phyloP scores from a whole-genome alignment of 2,797 vertebrate genomes.

The Enteromius trimaculatus region DNA sequence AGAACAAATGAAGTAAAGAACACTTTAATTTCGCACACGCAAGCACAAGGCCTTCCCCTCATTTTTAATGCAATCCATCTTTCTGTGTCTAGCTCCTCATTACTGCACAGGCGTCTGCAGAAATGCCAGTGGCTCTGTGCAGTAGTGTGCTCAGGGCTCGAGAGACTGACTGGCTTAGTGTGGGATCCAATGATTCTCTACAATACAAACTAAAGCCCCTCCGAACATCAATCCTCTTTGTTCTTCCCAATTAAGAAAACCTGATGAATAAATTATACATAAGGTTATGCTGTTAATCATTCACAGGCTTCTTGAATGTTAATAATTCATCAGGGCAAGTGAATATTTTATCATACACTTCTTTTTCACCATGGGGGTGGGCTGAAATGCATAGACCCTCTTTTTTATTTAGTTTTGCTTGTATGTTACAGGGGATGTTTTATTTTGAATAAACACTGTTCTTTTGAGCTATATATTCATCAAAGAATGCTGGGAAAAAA shows the following conservation, averaged over 20 bases:
- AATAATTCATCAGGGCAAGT: slow-evolving; percentile 56
- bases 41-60: background rate
- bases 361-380: slow-evolving; percentile 20
- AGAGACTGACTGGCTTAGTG: slow-evolving; percentile 15
- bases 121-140: slow-evolving; percentile 3
- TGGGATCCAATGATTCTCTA: slow-evolving; percentile 5
- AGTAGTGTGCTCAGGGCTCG: slow-evolving; percentile 5
- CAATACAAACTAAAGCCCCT: slow-evolving; percentile 30
- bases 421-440: background rate
- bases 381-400: background rate
- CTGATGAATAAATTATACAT: slow-evolving; percentile 57
- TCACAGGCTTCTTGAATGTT: slow-evolving; percentile 46
- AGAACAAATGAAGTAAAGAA: background rate
- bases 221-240: slow-evolving; percentile 43
- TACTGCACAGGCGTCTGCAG: background rate
- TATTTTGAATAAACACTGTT: background rate
- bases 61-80: slow-evolving; percentile 26
- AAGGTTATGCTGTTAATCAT: slow-evolving; percentile 54
- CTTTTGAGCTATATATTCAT: background rate
- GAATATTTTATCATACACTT: slow-evolving; percentile 53
- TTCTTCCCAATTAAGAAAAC: slow-evolving; percentile 57
- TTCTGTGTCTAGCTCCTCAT: slow-evolving; percentile 20
- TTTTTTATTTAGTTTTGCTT: background rate
- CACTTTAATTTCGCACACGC: background rate
- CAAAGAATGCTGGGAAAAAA: background rate